phyloP scores from a whole-genome alignment of 2,113 vertebrate genomes.

The Sylvia atricapilla region DNA sequence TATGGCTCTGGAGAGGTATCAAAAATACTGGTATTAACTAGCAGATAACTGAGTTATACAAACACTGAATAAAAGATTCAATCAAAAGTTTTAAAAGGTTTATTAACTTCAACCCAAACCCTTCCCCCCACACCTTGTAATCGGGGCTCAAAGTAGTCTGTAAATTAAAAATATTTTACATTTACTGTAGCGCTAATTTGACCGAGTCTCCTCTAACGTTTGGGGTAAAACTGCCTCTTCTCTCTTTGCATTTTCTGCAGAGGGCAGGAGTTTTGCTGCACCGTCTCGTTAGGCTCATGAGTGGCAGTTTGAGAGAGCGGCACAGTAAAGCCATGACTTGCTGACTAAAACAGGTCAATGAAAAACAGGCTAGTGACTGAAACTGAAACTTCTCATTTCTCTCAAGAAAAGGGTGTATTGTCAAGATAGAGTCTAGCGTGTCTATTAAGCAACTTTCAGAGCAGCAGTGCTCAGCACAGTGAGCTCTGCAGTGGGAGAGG shows the following conservation, averaged over 20 bases:
- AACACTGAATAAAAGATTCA: conserved; percentile 51
- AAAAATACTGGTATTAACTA: conserved; percentile 56
- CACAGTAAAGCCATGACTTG: conserved; percentile 15
- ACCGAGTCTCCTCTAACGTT: not conserved
- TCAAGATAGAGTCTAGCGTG: not conserved
- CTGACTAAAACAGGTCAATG: conserved; percentile 60
- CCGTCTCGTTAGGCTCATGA: not conserved
- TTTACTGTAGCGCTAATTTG: conserved; percentile 8
- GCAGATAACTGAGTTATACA: conserved; percentile 56
- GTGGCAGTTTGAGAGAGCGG: not conserved
- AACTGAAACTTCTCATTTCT: conserved; percentile 58
- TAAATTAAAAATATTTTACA: conserved; percentile 19
- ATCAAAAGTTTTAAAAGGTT: conserved; percentile 31
- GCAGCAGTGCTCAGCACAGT: not conserved
- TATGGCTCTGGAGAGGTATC: conserved; percentile 59
- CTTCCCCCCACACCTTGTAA: not conserved
- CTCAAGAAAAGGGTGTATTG: conserved; percentile 38
- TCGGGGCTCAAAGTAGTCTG: not conserved
- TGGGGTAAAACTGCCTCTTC: not conserved
- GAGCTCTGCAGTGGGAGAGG: rapidly evolving
- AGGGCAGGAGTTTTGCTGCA: conserved; percentile 18
- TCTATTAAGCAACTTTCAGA: conserved; percentile 25
- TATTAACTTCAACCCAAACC: conserved; percentile 12
- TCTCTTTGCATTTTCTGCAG: not conserved
- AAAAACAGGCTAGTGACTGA: conserved; percentile 58